These are phyloP conservation scores for Syrista parreyssii DNA, from an alignment of 2,888 invertebrate species.

Conservation along the genomic window DNA sequence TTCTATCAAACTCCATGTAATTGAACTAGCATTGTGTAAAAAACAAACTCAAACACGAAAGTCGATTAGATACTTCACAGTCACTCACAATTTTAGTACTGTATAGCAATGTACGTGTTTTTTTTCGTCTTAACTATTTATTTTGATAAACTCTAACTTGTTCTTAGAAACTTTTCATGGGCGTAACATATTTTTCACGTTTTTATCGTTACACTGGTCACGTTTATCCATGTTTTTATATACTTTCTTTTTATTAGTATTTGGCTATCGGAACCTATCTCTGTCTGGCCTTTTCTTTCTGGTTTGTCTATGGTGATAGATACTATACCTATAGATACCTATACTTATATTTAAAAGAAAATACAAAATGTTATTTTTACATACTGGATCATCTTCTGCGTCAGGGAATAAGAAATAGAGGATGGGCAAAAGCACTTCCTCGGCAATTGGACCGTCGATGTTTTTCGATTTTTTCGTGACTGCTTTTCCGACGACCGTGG, in stretches of 20 bases:
- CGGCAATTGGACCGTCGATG: slow-evolving; percentile 82
- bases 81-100: background rate
- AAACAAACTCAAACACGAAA: background rate
- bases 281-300: background rate
- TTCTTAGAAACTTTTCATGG: background rate
- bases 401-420: slow-evolving; percentile 90
- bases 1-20: background rate
- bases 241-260: background rate
- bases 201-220: background rate
- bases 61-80: background rate
- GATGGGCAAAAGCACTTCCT: slow-evolving; percentile 80
- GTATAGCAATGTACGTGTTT: background rate
- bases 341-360: background rate
- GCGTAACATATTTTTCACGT: background rate
- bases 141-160: background rate
- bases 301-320: background rate
- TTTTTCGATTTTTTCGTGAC: slow-evolving; percentile 68
- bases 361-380: slow-evolving; percentile 16
- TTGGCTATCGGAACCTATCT: background rate
- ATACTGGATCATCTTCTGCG: slow-evolving; percentile 75
- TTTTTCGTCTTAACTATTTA: background rate
- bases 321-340: no score
- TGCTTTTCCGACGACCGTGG: slow-evolving; percentile 70
- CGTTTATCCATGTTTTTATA: background rate
- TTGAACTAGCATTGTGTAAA: background rate